Conservation (phyloP, 1,140 invertebrate species). For the Parapsyche elsis region DNA sequence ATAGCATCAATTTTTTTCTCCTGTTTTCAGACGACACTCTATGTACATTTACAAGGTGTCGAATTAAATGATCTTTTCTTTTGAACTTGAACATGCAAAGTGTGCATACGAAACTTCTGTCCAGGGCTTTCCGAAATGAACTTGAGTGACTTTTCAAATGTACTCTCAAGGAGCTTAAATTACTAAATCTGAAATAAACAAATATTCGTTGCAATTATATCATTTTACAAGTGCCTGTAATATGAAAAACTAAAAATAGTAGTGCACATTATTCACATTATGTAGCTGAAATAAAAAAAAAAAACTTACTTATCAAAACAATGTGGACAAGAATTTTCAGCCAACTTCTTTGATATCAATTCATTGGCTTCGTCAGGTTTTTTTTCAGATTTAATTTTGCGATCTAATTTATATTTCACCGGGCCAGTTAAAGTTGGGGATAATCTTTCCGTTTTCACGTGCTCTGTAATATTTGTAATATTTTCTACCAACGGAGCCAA, state of each 20-base stretch:
- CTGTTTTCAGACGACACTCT: slow-evolving; percentile 8
- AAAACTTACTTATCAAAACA: slow-evolving; percentile 26
- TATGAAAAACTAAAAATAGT: too few species aligned
- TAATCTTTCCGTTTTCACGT: too few species aligned
- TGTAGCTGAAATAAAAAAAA: neutral
- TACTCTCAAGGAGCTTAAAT: slow-evolving; percentile 5
- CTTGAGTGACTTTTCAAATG: slow-evolving; percentile 5
- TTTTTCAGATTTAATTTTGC: neutral
- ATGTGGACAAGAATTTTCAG: slow-evolving; percentile 27
- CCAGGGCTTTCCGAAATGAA: neutral
- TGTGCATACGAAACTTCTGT: slow-evolving; percentile 20
- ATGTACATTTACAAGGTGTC: slow-evolving; percentile 36
- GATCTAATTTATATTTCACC: neutral
- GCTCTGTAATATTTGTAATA: too few species aligned
- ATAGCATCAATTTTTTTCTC: neutral
- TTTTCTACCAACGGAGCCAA: neutral
- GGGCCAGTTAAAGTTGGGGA: too few species aligned
- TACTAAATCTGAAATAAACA: slow-evolving; percentile 18
- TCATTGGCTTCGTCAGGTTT: neutral
- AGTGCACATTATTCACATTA: too few species aligned
- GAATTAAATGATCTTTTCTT: slow-evolving; percentile 43
- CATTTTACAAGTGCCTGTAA: neutral
- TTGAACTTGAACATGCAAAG: slow-evolving; percentile 41
- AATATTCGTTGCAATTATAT: neutral
- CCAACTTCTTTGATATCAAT: neutral